These are phyloP conservation scores for Puntigrus tetrazona DNA, from an alignment of 2,113 vertebrate genomes.

Conservation along the genomic window DNA sequence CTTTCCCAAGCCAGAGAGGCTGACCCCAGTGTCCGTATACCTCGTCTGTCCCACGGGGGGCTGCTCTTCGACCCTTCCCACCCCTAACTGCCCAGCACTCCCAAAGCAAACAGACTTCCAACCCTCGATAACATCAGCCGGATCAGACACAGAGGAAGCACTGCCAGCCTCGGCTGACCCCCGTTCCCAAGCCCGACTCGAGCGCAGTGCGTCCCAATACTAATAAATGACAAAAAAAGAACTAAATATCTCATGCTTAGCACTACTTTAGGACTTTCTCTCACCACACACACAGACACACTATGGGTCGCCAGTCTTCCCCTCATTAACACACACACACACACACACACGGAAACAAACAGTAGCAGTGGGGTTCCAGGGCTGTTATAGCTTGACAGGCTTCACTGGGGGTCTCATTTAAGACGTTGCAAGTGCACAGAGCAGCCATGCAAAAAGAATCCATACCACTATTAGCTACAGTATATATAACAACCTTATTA, in stretches of 20 bases:
- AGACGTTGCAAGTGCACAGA: constrained; percentile 27
- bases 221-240: background rate
- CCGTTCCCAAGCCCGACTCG: constrained; percentile 39
- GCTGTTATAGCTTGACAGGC: constrained; percentile 43
- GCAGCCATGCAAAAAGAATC: constrained; percentile 30
- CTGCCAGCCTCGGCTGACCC: constrained; percentile 48
- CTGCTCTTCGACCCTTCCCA: constrained; percentile 67
- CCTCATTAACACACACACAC: constrained; percentile 35
- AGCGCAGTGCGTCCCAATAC: background rate
- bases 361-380: constrained; percentile 35
- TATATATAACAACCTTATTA: background rate
- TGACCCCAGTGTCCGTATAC: constrained; percentile 70
- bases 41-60: constrained; percentile 66
- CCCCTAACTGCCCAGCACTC: constrained; percentile 65
- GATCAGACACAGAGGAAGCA: constrained; percentile 40
- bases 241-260: background rate
- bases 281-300: constrained; percentile 22
- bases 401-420: background rate
- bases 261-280: background rate
- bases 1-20: constrained; percentile 73
- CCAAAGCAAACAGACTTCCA: constrained; percentile 63
- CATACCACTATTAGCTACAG: background rate
- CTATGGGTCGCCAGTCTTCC: constrained; percentile 40
- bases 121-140: constrained; percentile 58
- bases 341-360: constrained; percentile 37